Conservation (phyloP, 2,888 invertebrate genomes). For the Tyria jacobaeae region DNA sequence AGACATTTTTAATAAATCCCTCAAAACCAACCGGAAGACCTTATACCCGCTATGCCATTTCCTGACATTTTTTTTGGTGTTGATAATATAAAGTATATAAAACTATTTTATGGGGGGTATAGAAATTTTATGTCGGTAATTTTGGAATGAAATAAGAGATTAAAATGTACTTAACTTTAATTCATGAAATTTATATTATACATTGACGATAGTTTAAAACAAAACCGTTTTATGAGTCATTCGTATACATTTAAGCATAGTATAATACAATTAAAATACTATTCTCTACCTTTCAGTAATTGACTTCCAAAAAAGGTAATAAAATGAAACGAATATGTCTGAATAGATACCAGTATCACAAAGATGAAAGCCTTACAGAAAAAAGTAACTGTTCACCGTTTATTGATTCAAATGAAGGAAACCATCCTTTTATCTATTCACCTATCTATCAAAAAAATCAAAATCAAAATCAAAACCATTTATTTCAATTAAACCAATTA, state of each 20-base stretch:
- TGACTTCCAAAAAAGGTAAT: too few species aligned
- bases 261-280: too few species aligned
- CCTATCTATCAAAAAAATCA: too few species aligned
- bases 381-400: slow-evolving; percentile 33
- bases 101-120: not conserved
- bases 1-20: too few species aligned
- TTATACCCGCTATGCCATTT: not conserved
- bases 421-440: slow-evolving; percentile 32
- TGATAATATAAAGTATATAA: not conserved
- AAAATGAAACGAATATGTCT: not conserved
- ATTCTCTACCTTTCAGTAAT: too few species aligned
- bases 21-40: too few species aligned
- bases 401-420: slow-evolving; percentile 15
- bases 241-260: too few species aligned
- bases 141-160: not conserved
- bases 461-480: too few species aligned
- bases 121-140: not conserved
- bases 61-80: not conserved
- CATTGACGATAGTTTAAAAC: too few species aligned
- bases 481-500: too few species aligned
- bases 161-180: not conserved
- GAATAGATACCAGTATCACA: slow-evolving; percentile 32
- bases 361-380: slow-evolving; percentile 23
- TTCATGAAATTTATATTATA: not conserved
- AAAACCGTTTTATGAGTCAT: too few species aligned